A percentile compares a stretch with the other conserved stretches of the same genome.
These are phyloP conservation scores for Epinotia ramella DNA, from an alignment of 2,888 invertebrate species.

Conservation along the genomic window DNA sequence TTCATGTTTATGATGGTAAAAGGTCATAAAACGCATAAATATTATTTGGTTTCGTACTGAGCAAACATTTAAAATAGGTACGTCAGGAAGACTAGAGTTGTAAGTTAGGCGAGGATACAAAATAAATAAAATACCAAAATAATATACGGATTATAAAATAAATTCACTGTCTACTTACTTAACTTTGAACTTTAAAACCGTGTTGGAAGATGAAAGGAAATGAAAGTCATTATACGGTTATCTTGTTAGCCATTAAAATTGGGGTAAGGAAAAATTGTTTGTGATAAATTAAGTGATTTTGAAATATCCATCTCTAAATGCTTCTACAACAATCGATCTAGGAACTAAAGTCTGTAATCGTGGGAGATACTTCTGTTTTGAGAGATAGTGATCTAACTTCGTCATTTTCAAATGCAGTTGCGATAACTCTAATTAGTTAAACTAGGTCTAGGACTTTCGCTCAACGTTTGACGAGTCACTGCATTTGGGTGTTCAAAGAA, in stretches of 20 bases:
- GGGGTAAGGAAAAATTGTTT: neutral
- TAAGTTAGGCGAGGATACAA: neutral
- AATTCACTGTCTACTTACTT: neutral
- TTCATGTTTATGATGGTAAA: neutral
- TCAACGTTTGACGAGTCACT: no score
- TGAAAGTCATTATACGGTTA: neutral
- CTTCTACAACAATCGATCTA: conserved; percentile 7
- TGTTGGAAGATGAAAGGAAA: neutral
- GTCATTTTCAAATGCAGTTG: neutral
- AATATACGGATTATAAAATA: neutral
- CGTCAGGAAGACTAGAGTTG: conserved; percentile 19
- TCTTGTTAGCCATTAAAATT: neutral
- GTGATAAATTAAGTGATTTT: neutral
- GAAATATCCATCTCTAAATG: conserved; percentile 6
- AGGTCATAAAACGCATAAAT: neutral
- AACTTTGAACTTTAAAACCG: conserved; percentile 8
- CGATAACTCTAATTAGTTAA: no score
- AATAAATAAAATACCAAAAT: neutral
- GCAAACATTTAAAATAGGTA: conserved; percentile 4
- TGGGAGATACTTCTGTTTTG: neutral
- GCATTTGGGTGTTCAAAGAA: neutral
- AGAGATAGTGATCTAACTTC: neutral
- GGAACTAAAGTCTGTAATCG: conserved; percentile 8
- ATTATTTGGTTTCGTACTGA: conserved; percentile 19
- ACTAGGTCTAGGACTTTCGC: no score